Base-by-base conservation (phyloP, 2,797 vertebrate species). In the Alfaro cultratus region DNA sequence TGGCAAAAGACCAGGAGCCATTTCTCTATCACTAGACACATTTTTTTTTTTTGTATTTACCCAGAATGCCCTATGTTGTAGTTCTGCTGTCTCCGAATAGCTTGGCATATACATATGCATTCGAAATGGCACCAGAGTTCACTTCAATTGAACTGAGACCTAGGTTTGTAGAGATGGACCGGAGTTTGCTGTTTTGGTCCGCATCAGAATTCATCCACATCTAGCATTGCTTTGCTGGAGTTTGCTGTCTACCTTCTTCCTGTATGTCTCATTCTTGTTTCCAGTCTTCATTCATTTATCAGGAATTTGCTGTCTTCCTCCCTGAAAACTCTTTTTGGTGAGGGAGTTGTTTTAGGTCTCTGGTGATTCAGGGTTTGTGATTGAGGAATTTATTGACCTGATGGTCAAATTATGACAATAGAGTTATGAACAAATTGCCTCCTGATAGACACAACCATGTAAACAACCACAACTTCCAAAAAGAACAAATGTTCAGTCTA, bases 391-490 rank as follows among this genome's bases (percentile, higher is more conserved):
- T 29, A 62, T 15, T 62, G 31, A 34, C 12, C 15, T 62, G 2
- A 12, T 62, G 60, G 60, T 16, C 6, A 62, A 34, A 16, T 18
- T 62, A 18, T 34, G 16, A 34, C 7, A 2, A 62, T 8, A 62
- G 15, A 62, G 18, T 62, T 18, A 18, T 34, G 60, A 60, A 29
- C 57, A 60, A 62, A 34, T 8, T 18, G 6, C 29, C 13, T 62
- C 60, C 60, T 18, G 31, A 62, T 9, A 18, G 15, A 18, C 29
- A 5, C n/a, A 60, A 60, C 4, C 12, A 31, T 60, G 29, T 15
- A 31, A 34, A 57, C n/a, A 70, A 23, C 67, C 77, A 73, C 74
- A 82, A n/a, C 74, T 51, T 80, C 55, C 67, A 77, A 57, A 31
- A 13, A n/a, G 75, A 75, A 49, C 68, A 72, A 57, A 5, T 26